These are phyloP conservation scores for Heloderma charlesbogerti DNA, from an alignment of 2,113 vertebrate species.

Conservation along the genomic window DNA sequence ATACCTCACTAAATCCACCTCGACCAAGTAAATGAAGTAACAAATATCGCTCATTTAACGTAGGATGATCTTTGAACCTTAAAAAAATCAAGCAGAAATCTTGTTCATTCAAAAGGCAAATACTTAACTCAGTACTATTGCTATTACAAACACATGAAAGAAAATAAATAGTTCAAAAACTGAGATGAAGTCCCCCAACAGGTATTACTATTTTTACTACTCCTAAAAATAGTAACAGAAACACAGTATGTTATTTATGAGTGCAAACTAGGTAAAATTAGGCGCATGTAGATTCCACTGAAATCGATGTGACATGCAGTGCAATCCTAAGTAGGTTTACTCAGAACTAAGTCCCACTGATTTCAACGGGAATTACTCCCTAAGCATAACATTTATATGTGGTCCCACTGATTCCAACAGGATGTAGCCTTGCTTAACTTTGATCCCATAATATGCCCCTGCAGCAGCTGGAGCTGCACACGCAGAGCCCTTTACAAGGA, in stretches of 20 bases:
- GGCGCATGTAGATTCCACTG: not conserved
- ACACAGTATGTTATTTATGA: not conserved
- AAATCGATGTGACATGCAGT: too few species aligned
- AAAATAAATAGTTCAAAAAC: not conserved
- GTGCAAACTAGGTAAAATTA: not conserved
- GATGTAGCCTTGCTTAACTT: not conserved
- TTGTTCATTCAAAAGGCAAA: not conserved
- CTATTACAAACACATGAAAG: not conserved
- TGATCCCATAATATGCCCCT: not conserved
- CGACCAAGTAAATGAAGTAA: constrained; percentile 96
- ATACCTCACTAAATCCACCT: constrained; percentile 99
- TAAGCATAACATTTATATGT: not conserved
- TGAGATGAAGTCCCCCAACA: not conserved
- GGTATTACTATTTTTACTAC: too few species aligned
- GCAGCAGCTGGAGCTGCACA: not conserved
- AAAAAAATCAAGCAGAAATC: constrained; percentile 26
- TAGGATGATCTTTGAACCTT: constrained; percentile 99
- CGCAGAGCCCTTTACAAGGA: not conserved
- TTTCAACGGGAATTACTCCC: too few species aligned
- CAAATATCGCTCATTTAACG: constrained; percentile 96
- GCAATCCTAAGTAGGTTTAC: too few species aligned
- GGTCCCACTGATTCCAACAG: not conserved
- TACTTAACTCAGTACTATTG: not conserved
- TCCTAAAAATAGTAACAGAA: not conserved
- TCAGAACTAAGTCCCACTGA: too few species aligned